phyloP scores from a whole-genome alignment of 2,113 vertebrate genomes.

The human (Homo sapiens) region DNA sequence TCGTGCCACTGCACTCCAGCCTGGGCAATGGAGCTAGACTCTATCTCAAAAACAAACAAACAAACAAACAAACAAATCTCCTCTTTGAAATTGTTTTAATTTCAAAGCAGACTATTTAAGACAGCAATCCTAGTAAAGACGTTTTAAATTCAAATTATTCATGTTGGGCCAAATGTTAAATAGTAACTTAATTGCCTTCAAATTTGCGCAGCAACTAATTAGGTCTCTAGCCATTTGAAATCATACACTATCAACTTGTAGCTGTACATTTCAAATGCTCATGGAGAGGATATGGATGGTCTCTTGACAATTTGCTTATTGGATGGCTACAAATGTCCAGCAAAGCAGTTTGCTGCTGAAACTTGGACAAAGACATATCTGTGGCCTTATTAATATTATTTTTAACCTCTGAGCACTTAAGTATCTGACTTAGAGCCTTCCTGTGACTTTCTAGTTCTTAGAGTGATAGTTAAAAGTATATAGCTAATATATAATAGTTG shows the following conservation, averaged over 20 bases:
- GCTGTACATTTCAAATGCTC: background rate
- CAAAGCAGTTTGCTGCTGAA: background rate
- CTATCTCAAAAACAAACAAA: too few species aligned
- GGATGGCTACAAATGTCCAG: background rate
- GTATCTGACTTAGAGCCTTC: background rate
- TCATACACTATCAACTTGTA: background rate
- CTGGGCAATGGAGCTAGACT: too few species aligned
- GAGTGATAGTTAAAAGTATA: background rate
- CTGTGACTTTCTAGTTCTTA: background rate
- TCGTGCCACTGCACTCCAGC: too few species aligned
- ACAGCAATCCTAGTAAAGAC: slow-evolving; percentile 41
- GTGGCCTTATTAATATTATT: background rate
- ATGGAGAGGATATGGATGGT: background rate
- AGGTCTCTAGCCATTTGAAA: slow-evolving; percentile 62
- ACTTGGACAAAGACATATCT: background rate
- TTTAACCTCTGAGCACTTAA: background rate
- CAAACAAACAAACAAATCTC: too few species aligned
- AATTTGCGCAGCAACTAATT: slow-evolving; percentile 68
- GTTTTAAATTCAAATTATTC: slow-evolving; percentile 66
- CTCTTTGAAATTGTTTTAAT: slow-evolving; percentile 55
- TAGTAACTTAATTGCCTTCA: slow-evolving; percentile 70
- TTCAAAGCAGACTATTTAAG: slow-evolving; percentile 59
- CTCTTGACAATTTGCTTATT: background rate
- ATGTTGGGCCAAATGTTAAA: slow-evolving; percentile 73
- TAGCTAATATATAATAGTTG: background rate